phyloP scores from a whole-genome alignment of 2,888 invertebrate genomes.

The Synergus itoensis region DNA sequence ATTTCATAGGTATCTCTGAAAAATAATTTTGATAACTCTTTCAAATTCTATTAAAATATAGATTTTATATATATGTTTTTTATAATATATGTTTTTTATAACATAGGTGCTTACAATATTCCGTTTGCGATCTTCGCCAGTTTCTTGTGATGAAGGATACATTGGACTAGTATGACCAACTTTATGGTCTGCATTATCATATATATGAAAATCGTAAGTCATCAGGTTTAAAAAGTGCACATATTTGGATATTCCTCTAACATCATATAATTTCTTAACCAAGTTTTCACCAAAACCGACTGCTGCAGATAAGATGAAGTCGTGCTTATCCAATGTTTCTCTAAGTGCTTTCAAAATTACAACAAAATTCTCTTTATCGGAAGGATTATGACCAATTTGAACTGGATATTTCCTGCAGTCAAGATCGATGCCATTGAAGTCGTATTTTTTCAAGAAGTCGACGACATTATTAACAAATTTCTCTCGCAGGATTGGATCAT shows the following conservation, averaged over 20 bases:
- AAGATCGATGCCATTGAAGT: conserved; percentile 85
- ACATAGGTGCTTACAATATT: conserved; percentile 76
- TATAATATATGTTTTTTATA: too few species aligned
- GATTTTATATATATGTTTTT: too few species aligned
- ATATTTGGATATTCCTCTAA: conserved; percentile 81
- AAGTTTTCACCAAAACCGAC: conserved; percentile 75
- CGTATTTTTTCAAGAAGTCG: conserved; percentile 79
- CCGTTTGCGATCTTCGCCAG: conserved; percentile 65
- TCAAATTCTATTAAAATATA: too few species aligned
- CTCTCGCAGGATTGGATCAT: conserved; percentile 73
- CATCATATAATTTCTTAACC: conserved; percentile 81
- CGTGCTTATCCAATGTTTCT: conserved; percentile 79
- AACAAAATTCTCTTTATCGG: conserved; percentile 79
- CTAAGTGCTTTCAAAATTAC: conserved; percentile 80
- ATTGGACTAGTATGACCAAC: conserved; percentile 86
- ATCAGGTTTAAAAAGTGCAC: conserved; percentile 85
- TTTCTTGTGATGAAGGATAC: conserved; percentile 73
- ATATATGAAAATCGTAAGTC: conserved; percentile 87
- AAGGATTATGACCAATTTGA: conserved; percentile 76
- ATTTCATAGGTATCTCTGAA: too few species aligned
- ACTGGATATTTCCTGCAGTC: conserved; percentile 87
- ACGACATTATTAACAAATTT: conserved; percentile 81
- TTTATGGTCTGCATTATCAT: conserved; percentile 80
- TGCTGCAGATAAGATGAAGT: conserved; percentile 74
- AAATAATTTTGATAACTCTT: too few species aligned